Conservation (phyloP, 2,797 vertebrate genomes). For the Echeneis naucrates region DNA sequence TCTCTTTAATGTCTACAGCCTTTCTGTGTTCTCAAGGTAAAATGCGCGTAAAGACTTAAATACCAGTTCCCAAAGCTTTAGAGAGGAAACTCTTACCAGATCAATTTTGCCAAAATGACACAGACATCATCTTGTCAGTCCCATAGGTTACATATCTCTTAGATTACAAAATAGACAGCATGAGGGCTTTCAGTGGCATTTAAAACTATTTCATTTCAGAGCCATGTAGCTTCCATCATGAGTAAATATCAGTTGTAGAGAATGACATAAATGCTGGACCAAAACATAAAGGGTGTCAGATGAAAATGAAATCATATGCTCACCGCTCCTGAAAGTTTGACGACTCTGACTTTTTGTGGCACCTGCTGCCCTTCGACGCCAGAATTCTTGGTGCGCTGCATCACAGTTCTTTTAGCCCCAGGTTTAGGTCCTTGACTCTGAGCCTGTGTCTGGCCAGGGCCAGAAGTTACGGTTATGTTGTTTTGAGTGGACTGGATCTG, state of each 20-base stretch:
- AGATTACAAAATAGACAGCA: conserved; percentile 64
- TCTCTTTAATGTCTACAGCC: conserved; percentile 72
- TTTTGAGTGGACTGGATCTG: conserved; percentile 66
- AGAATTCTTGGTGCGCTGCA: conserved; percentile 90
- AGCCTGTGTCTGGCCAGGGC: conserved; percentile 11
- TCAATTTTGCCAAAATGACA: conserved; percentile 83
- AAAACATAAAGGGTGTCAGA: conserved; percentile 35
- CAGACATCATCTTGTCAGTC: conserved; percentile 75
- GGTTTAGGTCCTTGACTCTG: conserved; percentile 80
- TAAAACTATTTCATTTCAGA: conserved; percentile 63
- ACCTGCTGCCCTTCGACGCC: conserved; percentile 85
- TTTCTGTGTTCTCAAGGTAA: conserved; percentile 62
- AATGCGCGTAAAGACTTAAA: conserved; percentile 68
- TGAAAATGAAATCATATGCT: conserved; percentile 76
- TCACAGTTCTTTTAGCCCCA: conserved; percentile 94
- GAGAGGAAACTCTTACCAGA: conserved; percentile 72
- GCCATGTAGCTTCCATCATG: conserved; percentile 50
- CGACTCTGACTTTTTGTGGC: conserved; percentile 94
- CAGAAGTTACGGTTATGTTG: conserved; percentile 66
- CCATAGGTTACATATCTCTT: conserved; percentile 76
- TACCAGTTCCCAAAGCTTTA: conserved; percentile 60
- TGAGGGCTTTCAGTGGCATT: conserved; percentile 72
- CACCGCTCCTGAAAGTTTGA: conserved; percentile 94
- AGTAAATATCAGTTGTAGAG: conserved; percentile 42
- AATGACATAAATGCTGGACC: conserved; percentile 63